Conservation (phyloP, 2,888 invertebrate species). For the Plebejus argus region DNA sequence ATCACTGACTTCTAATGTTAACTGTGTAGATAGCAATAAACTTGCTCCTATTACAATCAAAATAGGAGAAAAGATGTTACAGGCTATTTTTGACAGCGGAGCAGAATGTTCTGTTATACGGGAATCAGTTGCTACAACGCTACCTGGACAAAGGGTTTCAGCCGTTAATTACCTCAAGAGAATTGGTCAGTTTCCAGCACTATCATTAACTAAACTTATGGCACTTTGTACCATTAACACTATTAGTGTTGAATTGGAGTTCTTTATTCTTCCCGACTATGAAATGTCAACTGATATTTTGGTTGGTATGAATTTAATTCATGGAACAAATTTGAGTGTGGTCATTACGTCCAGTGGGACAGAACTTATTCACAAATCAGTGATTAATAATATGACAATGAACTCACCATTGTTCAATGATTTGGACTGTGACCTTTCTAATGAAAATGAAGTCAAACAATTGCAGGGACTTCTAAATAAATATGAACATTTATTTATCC, state of each 20-base stretch:
- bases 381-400: too few species aligned
- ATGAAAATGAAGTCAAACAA: slow-evolving; percentile 29
- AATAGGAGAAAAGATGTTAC: slow-evolving; percentile 36
- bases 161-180: slow-evolving; percentile 37
- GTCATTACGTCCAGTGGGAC: slow-evolving; percentile 17
- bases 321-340: slow-evolving; percentile 30
- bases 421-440: slow-evolving; percentile 36
- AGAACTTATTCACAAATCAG: not conserved
- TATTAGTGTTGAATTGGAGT: slow-evolving; percentile 34
- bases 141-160: slow-evolving; percentile 43
- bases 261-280: slow-evolving; percentile 35
- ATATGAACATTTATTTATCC: slow-evolving; percentile 44
- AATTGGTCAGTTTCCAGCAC: slow-evolving; percentile 33
- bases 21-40: slow-evolving; percentile 40
- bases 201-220: slow-evolving; percentile 31
- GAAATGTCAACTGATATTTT: slow-evolving; percentile 36
- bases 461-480: slow-evolving; percentile 42
- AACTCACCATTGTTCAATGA: slow-evolving; percentile 13
- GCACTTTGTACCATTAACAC: slow-evolving; percentile 34
- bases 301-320: slow-evolving; percentile 36
- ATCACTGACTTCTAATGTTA: slow-evolving; percentile 43
- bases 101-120: slow-evolving; percentile 47
- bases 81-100: slow-evolving; percentile 47
- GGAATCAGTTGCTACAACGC: slow-evolving; percentile 42
- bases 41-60: slow-evolving; percentile 35